Evolutionary conservation across 2,888 invertebrate genomes (phyloP), one percentile per base, ranked within the genome.

Genomic region (Blomia tropicalis): DNA sequence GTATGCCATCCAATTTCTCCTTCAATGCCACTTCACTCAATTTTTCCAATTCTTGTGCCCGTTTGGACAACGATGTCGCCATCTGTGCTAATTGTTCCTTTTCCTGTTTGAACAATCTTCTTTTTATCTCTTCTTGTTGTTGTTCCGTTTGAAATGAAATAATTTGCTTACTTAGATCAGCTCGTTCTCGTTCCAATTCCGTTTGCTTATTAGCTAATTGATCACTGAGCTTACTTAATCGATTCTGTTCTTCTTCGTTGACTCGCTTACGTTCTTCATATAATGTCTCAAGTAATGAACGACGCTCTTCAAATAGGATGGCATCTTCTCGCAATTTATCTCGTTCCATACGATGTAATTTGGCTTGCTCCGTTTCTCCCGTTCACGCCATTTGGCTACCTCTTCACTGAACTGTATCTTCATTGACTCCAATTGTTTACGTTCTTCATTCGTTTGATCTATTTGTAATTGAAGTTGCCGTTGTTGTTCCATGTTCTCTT

Each of bases 11-110:
- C n/a, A 36, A n/a, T 56, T 59, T 62, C 27, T 64, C 64, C 7
- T 64, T 62, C 30, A 59, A 19, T n/a, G 59, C 62, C n/a, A 64
- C 58, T 32, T 63, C 29, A 7, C 62, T 31, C n/a, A 63, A 22
- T 27, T 19, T 60, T 41, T 64, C 64, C 51, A 64, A 43, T 30
- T 64, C 62, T 27, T 62, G 43, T 1, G 64, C 62, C 17, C 62
- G 43, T 41, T 59, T 22, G n/a, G 36, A 53, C 30, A 64, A 32
- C 29, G 29, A 30, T 23, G 31, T 30, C 4, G 62, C 64, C 53
- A 64, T 44, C 17, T 59, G 27, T 23, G 64, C 23, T 41, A 64
- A 27, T 56, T 62, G 58, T 11, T 58, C 41, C n/a, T 43, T 62
- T 30, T 64, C 64, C n/a, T 27, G 22, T 36, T 62, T 59, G 22